These are phyloP conservation scores for Rhabdomys dilectus DNA, from an alignment of 2,113 vertebrate species.

Conservation along the genomic window DNA sequence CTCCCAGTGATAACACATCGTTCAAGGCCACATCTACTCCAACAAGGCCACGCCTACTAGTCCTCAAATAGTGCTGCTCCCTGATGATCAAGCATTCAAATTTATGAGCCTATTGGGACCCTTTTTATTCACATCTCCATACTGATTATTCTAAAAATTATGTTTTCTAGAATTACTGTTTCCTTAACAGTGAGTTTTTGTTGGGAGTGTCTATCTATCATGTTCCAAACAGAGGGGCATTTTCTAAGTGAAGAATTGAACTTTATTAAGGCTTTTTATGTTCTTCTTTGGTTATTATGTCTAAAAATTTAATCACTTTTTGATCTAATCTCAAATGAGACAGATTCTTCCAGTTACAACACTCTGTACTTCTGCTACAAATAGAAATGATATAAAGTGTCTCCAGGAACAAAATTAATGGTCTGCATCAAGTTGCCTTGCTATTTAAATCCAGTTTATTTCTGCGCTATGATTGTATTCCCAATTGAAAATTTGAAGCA, in stretches of 20 bases:
- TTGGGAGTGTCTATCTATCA: background rate
- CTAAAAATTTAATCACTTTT: slow-evolving; percentile 50
- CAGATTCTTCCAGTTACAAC: slow-evolving; percentile 4
- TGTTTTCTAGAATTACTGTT: background rate
- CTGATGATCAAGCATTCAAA: background rate
- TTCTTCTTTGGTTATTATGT: slow-evolving; percentile 6
- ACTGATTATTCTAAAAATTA: background rate
- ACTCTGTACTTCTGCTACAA: background rate
- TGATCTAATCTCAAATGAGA: slow-evolving; percentile 22
- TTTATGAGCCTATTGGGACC: background rate
- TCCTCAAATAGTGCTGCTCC: background rate
- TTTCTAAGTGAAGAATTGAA: slow-evolving; percentile 28
- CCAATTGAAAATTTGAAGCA: slow-evolving; percentile 22
- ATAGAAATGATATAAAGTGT: slow-evolving; percentile 47
- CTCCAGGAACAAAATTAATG: slow-evolving; percentile 34
- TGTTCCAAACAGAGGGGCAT: background rate
- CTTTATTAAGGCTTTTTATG: background rate
- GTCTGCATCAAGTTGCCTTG: background rate
- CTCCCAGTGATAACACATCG: background rate
- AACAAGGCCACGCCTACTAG: background rate
- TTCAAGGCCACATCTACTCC: too few species aligned
- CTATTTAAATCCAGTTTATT: slow-evolving; percentile 44
- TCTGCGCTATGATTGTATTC: slow-evolving; percentile 34
- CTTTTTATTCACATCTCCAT: background rate
- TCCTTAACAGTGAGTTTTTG: background rate